Evolutionary conservation across 2,888 invertebrate genomes (phyloP).

Genomic region (Agrochola lychnidis): DNA sequence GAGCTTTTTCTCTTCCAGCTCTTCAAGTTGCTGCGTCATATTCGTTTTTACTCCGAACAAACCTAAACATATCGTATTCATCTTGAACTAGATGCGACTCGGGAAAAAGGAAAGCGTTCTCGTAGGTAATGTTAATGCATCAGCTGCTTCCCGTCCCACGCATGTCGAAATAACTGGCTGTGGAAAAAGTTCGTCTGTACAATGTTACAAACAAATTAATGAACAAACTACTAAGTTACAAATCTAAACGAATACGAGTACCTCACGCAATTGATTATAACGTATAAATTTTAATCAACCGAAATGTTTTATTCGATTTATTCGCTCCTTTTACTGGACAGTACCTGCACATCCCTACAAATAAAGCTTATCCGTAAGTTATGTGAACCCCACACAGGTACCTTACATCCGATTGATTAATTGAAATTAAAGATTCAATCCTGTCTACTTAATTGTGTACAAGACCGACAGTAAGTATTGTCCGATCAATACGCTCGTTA

Average conservation of each 20-base stretch:
- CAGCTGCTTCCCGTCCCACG: slow-evolving; percentile 51
- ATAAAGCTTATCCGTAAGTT: slow-evolving; percentile 29
- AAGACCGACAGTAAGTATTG: slow-evolving; percentile 11
- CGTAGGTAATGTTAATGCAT: slow-evolving; percentile 46
- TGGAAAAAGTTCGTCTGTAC: slow-evolving; percentile 15
- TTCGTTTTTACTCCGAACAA: slow-evolving; percentile 4
- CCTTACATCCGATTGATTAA: slow-evolving; percentile 37
- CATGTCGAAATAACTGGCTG: slow-evolving; percentile 35
- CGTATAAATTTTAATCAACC: background rate
- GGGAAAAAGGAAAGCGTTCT: slow-evolving; percentile 1
- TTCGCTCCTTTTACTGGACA: slow-evolving; percentile 5
- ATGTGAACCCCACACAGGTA: slow-evolving; percentile 18
- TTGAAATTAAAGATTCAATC: slow-evolving; percentile 62
- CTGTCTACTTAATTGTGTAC: slow-evolving; percentile 42
- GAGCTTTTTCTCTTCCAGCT: background rate
- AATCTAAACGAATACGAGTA: background rate
- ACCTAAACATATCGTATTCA: slow-evolving; percentile 9
- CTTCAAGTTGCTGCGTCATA: background rate
- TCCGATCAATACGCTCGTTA: background rate
- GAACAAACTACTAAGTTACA: slow-evolving; percentile 7
- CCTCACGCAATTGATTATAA: background rate
- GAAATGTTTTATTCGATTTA: slow-evolving; percentile 15
- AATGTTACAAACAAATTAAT: slow-evolving; percentile 6
- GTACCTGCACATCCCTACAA: slow-evolving; percentile 12
- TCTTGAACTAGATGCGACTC: slow-evolving; percentile 15